These are phyloP conservation scores for Pterobdella sp. DNA, from an alignment of 2,888 invertebrate genomes.

Conservation along the genomic window DNA sequence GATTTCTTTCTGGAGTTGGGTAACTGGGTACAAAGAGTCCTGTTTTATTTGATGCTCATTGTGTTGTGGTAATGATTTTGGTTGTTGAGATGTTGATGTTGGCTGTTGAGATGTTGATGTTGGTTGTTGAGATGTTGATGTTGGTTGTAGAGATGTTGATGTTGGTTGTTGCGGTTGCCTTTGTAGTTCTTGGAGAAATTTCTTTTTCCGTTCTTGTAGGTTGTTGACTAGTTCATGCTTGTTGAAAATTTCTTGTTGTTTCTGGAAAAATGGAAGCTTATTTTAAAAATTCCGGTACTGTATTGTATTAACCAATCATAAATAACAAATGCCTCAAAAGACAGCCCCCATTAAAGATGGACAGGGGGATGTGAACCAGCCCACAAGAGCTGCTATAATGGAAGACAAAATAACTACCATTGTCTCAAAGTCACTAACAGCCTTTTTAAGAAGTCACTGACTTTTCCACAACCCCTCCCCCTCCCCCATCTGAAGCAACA, in stretches of 20 bases:
- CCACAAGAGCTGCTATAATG: too few species aligned
- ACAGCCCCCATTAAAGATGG: too few species aligned
- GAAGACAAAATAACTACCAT: too few species aligned
- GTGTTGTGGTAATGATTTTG: background rate
- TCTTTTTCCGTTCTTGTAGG: background rate
- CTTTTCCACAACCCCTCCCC: too few species aligned
- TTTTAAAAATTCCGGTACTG: too few species aligned
- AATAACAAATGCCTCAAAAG: too few species aligned
- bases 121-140: background rate
- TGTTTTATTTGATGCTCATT: background rate
- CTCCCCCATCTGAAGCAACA: too few species aligned
- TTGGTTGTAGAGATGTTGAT: background rate
- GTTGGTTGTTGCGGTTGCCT: background rate
- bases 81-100: background rate
- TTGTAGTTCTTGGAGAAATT: background rate
- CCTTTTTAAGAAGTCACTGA: too few species aligned
- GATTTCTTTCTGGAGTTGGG: slow-evolving; percentile 9
- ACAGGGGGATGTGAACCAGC: too few species aligned
- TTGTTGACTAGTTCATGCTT: background rate
- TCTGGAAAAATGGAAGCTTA: too few species aligned
- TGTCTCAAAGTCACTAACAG: background rate
- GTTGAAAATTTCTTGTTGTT: background rate
- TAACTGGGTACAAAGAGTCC: background rate
- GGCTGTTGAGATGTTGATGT: background rate
- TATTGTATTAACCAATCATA: too few species aligned